Evolutionary conservation across 30 jellyfish, hydroid and myxozoan species (phyloP).

Genomic region (Aurelia sp.): DNA sequence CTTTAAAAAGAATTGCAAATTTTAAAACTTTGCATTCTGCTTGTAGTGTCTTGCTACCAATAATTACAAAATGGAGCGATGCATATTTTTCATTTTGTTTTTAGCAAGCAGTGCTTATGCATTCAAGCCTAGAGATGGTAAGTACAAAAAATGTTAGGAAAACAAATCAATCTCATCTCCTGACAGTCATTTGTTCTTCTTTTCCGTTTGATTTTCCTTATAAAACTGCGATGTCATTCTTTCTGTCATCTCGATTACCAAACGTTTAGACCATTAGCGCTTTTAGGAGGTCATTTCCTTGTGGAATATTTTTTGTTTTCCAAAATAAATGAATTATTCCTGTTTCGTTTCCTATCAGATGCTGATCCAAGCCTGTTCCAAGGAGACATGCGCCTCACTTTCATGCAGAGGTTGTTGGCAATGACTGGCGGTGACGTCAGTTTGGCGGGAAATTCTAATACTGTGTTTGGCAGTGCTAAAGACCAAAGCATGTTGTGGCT

Average conservation of each 20-base stretch:
- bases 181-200: no score
- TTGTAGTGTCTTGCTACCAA: neutral
- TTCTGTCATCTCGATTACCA: no score
- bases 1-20: neutral
- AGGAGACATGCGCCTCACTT: conserved; percentile 91
- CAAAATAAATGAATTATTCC: no score
- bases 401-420: conserved; percentile 76
- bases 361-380: conserved; percentile 75
- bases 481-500: conserved; percentile 80
- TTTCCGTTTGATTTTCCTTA: no score
- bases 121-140: conserved; percentile 36
- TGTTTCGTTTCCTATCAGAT: neutral
- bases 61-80: neutral
- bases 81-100: neutral
- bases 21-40: neutral
- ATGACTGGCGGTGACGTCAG: conserved; percentile 94
- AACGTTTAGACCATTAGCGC: no score
- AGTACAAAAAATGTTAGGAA: no score
- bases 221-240: no score
- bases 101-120: conserved; percentile 3
- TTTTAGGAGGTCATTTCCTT: no score
- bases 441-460: conserved; percentile 48
- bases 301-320: no score
- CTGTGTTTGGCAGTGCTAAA: conserved; percentile 71
- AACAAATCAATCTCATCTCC: no score